Evolutionary conservation across 2,113 vertebrate genomes (phyloP).

Genomic region (Mellivora capensis): DNA sequence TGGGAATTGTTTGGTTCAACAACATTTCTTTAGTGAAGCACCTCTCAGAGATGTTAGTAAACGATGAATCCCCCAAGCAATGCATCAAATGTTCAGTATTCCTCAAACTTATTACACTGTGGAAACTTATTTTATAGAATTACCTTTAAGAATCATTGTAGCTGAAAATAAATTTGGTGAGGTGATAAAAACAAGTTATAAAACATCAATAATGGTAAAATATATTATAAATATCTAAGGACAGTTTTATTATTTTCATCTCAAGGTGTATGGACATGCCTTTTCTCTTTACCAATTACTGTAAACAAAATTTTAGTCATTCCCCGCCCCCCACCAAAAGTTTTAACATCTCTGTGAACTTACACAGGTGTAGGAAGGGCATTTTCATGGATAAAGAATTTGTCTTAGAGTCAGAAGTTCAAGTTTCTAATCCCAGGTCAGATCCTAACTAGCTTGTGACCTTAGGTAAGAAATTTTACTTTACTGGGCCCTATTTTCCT

Average conservation of each 20-base stretch:
- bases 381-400: not conserved
- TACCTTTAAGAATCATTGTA: not conserved
- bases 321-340: not conserved
- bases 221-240: not conserved
- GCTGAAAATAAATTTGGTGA: not conserved
- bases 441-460: not conserved
- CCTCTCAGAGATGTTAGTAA: not conserved
- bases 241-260: not conserved
- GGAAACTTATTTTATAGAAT: constrained; percentile 7
- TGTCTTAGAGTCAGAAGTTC: not conserved
- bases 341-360: not conserved
- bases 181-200: not conserved
- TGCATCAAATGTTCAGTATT: not conserved
- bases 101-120: not conserved
- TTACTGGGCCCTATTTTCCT: not conserved
- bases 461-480: not conserved
- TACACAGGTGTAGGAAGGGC: not conserved
- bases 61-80: not conserved
- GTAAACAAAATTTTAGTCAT: not conserved
- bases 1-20: not conserved
- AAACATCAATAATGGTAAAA: not conserved
- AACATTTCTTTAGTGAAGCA: not conserved
- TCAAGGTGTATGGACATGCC: not conserved
- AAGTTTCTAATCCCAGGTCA: not conserved
- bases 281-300: not conserved